Evolutionary conservation across 1,140 invertebrate species (phyloP).

Genomic region (Procambarus virginalis): DNA sequence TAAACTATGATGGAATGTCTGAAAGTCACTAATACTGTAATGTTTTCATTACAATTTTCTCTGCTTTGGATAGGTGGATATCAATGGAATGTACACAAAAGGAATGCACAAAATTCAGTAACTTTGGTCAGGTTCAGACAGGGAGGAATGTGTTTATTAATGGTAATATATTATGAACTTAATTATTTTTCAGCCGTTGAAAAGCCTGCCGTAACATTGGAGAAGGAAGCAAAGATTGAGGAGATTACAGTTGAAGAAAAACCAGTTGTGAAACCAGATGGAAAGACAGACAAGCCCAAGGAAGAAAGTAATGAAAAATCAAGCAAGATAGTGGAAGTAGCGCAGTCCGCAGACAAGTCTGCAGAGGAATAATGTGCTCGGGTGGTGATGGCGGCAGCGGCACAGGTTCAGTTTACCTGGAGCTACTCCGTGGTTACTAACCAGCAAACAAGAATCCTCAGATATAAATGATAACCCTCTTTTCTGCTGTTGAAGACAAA

Average conservation of each 20-base stretch:
- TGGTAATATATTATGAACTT: neutral
- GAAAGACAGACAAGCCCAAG: neutral
- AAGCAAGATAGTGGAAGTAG: constrained; percentile 19
- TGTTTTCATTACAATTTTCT: too few species aligned
- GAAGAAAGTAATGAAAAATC: constrained; percentile 8
- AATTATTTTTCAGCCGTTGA: constrained; percentile 25
- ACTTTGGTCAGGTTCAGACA: too few species aligned
- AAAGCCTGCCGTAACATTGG: constrained; percentile 31
- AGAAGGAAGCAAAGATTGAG: constrained; percentile 32
- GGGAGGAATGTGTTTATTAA: too few species aligned
- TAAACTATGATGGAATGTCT: too few species aligned
- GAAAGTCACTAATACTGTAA: too few species aligned
- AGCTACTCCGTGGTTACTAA: neutral
- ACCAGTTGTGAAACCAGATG: neutral
- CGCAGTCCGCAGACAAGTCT: neutral
- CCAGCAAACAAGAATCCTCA: neutral
- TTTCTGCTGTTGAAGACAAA: constrained; percentile 1
- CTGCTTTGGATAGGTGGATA: too few species aligned
- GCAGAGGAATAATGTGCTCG: constrained; percentile 28
- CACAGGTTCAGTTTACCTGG: neutral
- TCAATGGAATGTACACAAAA: too few species aligned
- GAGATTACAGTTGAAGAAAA: constrained; percentile 23
- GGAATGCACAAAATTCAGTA: too few species aligned
- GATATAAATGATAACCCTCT: constrained; percentile 12
- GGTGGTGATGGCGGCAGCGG: neutral